Evolutionary conservation across 2,797 vertebrate species (phyloP), one percentile per base, ranked within the genome.

Genomic region (Mormyrus proboscirostris): DNA sequence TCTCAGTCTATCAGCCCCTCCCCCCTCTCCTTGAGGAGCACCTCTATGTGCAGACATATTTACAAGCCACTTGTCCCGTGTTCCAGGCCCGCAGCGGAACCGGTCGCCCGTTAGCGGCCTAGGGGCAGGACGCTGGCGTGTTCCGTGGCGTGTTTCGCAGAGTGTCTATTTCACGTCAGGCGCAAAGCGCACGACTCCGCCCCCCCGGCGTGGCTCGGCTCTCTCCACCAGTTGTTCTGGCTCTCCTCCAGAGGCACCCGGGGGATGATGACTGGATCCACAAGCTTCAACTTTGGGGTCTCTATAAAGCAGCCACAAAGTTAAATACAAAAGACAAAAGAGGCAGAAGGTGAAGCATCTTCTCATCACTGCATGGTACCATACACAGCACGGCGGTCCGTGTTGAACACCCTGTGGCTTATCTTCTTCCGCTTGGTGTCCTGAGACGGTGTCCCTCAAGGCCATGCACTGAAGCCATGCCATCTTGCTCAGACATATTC

Each of bases 161-260:
- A 5, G 1, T 4, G 14, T 59, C 91, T 94, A 95, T 92, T 95
- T 96, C 86, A 92, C 93, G 25, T 96, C 95, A 89, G 95, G 92
- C 88, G 95, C 94, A 89, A 96, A 97, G 90, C 94, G 96, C 87
- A 97, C 96, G 91, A 94, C 94, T 41, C 92, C 92, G 19, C 92
- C 82, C 92, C 93, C 94, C 92, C 93, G 92, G 87, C 94, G 93
- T 85, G 95, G 93, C 88, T 95, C 94, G 88, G 91, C 25, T 93
- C 94, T 89, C 5, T 95, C 95, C 95, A 94, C 92, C 90, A 90
- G 93, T 90, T 95, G 93, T 49, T 93, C 91, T 92, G 93, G 91
- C 90, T 96, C 95, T 95, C 95, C 95, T 96, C 95, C 96, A 94
- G 93, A 86, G 93, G 95, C 95, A 95, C 95, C 95, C 93, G 94